These are phyloP conservation scores for Sebastes trivittatus DNA, from an alignment of 2,797 vertebrate species.

Conservation along the genomic window DNA sequence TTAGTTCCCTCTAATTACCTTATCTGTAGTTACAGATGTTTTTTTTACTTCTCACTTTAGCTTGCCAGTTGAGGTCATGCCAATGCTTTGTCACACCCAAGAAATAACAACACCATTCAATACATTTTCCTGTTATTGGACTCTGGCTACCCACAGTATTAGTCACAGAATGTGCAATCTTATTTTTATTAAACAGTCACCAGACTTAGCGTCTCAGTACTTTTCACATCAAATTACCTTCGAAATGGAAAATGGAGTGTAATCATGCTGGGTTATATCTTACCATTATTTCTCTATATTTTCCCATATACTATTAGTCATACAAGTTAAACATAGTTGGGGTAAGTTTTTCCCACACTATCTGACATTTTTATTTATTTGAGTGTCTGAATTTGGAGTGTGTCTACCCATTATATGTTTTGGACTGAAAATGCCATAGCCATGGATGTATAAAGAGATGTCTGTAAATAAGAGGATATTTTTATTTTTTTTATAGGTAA, in stretches of 20 bases:
- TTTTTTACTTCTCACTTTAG: background rate
- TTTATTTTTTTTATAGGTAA: too few species aligned
- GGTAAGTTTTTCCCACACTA: background rate
- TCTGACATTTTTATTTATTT: background rate
- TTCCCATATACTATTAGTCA: too few species aligned
- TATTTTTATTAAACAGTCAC: background rate
- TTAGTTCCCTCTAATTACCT: background rate
- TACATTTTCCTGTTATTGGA: background rate
- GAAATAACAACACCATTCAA: background rate
- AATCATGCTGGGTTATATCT: background rate
- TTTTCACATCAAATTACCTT: background rate
- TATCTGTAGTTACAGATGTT: background rate
- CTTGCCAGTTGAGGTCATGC: background rate
- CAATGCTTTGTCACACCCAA: background rate
- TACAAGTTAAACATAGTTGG: too few species aligned
- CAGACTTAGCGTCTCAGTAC: background rate
- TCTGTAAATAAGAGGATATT: too few species aligned
- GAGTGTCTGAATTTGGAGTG: background rate
- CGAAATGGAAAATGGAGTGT: background rate
- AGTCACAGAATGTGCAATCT: background rate
- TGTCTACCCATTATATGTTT: background rate
- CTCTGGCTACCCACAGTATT: background rate
- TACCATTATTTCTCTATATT: too few species aligned
- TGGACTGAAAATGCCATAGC: too few species aligned
- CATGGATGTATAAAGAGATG: too few species aligned